Percentiles rank a stretch among this genome's conserved stretches.
Evolutionary conservation across 2,797 vertebrate genomes (phyloP).

Genomic region (Enteromius argenteus): DNA sequence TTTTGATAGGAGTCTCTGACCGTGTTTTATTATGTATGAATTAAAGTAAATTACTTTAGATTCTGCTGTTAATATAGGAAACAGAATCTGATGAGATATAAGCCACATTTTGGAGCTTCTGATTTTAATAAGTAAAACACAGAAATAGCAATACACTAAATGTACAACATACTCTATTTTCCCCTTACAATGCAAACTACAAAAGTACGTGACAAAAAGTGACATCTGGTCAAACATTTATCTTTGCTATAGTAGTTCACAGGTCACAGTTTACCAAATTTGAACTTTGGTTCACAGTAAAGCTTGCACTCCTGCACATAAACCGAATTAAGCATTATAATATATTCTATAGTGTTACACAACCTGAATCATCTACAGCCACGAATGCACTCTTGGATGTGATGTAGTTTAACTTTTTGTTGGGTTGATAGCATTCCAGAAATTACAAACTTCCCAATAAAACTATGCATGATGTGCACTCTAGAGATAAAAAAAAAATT

Average conservation of each 20-base stretch:
- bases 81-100: neutral
- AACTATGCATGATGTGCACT: neutral
- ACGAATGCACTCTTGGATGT: neutral
- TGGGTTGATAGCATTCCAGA: conserved; percentile 13
- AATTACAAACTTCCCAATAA: neutral
- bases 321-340: neutral
- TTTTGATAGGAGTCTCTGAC: neutral
- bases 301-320: neutral
- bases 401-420: neutral
- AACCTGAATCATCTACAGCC: neutral
- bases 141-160: neutral
- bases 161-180: neutral
- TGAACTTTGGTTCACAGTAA: neutral
- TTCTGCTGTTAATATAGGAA: neutral
- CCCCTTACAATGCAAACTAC: neutral
- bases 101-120: neutral
- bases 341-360: conserved; percentile 11
- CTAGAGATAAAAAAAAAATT: neutral
- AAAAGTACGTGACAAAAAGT: neutral
- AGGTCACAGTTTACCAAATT: neutral
- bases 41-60: neutral
- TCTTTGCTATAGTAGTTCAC: neutral
- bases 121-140: neutral
- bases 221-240: neutral
- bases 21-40: neutral